phyloP scores from a whole-genome alignment of 2,888 invertebrate genomes.

The Mesopsocus fuscifrons region DNA sequence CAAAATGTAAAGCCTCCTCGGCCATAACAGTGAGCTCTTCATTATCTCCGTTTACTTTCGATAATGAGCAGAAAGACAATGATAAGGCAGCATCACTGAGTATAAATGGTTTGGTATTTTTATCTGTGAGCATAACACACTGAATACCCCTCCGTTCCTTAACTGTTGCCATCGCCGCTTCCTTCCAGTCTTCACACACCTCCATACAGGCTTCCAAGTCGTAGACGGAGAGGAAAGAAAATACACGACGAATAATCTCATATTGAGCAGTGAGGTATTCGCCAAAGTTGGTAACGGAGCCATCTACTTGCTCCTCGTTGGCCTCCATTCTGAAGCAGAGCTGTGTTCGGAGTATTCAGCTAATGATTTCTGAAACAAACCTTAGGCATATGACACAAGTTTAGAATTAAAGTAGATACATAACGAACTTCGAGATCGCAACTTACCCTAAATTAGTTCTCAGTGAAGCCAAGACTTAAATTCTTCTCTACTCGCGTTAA shows the following conservation, averaged over 20 bases:
- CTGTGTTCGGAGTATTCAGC: too few relatives aligned
- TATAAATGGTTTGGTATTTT: neutral
- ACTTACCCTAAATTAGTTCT: too few relatives aligned
- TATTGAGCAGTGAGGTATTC: neutral
- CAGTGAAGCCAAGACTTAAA: too few relatives aligned
- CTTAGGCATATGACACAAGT: too few relatives aligned
- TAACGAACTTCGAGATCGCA: too few relatives aligned
- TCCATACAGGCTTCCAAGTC: neutral
- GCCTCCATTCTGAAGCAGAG: too few relatives aligned
- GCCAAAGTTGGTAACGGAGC: neutral
- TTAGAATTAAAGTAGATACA: too few relatives aligned
- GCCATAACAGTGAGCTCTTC: neutral
- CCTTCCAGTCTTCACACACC: neutral
- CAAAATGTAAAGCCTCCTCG: neutral
- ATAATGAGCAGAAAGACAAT: neutral
- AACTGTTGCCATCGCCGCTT: neutral
- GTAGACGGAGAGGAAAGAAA: neutral
- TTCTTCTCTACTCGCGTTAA: too few relatives aligned
- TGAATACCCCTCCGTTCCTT: neutral
- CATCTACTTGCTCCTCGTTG: too few relatives aligned
- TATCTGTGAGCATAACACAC: neutral
- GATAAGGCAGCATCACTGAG: neutral
- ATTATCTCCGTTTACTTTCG: neutral
- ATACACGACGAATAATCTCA: neutral
- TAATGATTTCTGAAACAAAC: too few relatives aligned